These are phyloP conservation scores for Macaria liturata DNA, from an alignment of 2,888 invertebrate species.

Conservation along the genomic window DNA sequence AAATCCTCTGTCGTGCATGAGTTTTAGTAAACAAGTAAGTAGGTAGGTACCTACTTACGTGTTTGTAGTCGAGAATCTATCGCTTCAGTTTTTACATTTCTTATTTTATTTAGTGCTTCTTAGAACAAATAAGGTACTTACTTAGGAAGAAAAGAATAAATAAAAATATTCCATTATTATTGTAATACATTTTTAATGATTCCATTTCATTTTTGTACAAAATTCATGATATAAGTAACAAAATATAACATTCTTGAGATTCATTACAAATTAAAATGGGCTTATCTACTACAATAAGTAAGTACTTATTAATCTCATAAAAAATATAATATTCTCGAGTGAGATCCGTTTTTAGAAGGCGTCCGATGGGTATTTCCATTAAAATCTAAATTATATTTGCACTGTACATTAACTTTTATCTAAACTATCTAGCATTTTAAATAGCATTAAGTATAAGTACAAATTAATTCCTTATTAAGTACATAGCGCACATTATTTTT, in stretches of 20 bases:
- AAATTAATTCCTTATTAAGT: slow-evolving; percentile 2
- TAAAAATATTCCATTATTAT: background rate
- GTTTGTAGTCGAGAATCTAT: too few species aligned
- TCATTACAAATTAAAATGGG: slow-evolving; percentile 3
- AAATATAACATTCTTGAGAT: slow-evolving; percentile 10
- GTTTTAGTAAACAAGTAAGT: too few species aligned
- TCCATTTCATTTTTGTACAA: slow-evolving; percentile 25
- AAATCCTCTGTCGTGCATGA: too few species aligned
- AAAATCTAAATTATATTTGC: slow-evolving; percentile 22
- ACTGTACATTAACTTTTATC: slow-evolving; percentile 22
- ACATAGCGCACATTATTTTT: background rate
- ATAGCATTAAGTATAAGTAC: slow-evolving; percentile 2
- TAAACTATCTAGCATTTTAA: slow-evolving; percentile 8
- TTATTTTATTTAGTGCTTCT: too few species aligned
- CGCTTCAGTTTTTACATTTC: too few species aligned
- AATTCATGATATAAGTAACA: slow-evolving; percentile 18
- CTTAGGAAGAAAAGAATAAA: too few species aligned
- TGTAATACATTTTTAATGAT: slow-evolving; percentile 25
- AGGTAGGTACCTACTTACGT: too few species aligned
- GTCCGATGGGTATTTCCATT: slow-evolving; percentile 38
- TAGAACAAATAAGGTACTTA: too few species aligned
- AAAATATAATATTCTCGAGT: slow-evolving; percentile 54
- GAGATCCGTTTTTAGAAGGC: slow-evolving; percentile 59
- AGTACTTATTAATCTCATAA: slow-evolving; percentile 27
- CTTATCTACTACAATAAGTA: background rate